These are phyloP conservation scores for Garrulus glandarius DNA, from an alignment of 2,797 vertebrate species.

Conservation along the genomic window DNA sequence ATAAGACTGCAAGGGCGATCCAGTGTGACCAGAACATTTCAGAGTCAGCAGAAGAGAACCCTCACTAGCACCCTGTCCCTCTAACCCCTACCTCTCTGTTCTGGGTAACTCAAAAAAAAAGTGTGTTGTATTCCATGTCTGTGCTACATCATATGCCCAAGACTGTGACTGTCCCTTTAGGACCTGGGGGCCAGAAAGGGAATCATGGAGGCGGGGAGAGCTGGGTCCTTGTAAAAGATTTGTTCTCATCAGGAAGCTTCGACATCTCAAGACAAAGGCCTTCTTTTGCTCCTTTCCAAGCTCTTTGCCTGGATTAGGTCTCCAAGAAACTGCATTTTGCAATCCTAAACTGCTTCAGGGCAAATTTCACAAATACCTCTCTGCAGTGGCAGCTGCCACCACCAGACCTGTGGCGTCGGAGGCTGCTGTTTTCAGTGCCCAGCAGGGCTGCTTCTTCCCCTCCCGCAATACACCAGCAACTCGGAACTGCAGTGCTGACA, in stretches of 20 bases:
- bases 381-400: too few relatives aligned
- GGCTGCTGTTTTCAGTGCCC: neutral
- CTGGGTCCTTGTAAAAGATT: neutral
- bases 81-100: neutral
- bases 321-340: neutral
- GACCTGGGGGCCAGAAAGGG: neutral
- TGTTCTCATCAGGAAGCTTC: neutral
- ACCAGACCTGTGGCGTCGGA: neutral
- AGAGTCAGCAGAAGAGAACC: neutral
- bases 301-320: neutral
- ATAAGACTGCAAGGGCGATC: neutral
- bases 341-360: neutral
- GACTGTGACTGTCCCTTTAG: neutral
- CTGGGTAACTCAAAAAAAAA: too few relatives aligned
- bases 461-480: rapidly evolving
- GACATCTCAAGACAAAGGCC: neutral
- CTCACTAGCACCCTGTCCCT: neutral
- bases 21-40: neutral
- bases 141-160: neutral
- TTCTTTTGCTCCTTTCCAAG: neutral
- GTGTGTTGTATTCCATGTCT: neutral
- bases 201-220: neutral
- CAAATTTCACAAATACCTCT: neutral
- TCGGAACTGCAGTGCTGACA: neutral
- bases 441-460: neutral